Conservation (phyloP, 1,140 invertebrate genomes). For the Cydia fagiglandana region DNA sequence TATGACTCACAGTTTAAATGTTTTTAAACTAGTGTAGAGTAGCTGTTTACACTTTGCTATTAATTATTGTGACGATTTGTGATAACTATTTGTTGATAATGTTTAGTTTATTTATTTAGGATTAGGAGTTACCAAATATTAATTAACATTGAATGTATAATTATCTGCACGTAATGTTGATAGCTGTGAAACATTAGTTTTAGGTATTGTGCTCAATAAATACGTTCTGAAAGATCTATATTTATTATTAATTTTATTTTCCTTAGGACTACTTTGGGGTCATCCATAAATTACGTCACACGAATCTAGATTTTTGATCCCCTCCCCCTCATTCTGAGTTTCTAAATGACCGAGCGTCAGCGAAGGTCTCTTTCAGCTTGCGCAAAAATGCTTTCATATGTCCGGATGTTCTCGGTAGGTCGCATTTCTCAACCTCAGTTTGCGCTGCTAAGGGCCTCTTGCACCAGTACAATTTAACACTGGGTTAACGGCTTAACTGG, state of each 20-base stretch:
- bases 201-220: background rate
- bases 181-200: background rate
- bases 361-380: too few relatives aligned
- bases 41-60: background rate
- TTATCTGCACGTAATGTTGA: background rate
- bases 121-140: slow-evolving; percentile 16
- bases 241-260: background rate
- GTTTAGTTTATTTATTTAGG: slow-evolving; percentile 26
- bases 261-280: too few relatives aligned
- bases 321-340: too few relatives aligned
- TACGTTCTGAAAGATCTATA: background rate
- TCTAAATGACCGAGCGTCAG: too few relatives aligned
- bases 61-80: slow-evolving; percentile 10
- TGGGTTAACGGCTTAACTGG: too few relatives aligned
- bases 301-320: too few relatives aligned
- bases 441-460: too few relatives aligned
- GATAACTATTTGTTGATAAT: slow-evolving; percentile 24
- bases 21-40: background rate
- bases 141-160: background rate
- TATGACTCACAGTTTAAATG: slow-evolving; percentile 1
- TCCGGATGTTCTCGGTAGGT: too few relatives aligned
- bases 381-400: too few relatives aligned
- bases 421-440: too few relatives aligned
- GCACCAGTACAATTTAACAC: too few relatives aligned
- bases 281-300: too few relatives aligned